phyloP scores from a whole-genome alignment of 2,888 invertebrate species.

The Drosophila setosimentum region DNA sequence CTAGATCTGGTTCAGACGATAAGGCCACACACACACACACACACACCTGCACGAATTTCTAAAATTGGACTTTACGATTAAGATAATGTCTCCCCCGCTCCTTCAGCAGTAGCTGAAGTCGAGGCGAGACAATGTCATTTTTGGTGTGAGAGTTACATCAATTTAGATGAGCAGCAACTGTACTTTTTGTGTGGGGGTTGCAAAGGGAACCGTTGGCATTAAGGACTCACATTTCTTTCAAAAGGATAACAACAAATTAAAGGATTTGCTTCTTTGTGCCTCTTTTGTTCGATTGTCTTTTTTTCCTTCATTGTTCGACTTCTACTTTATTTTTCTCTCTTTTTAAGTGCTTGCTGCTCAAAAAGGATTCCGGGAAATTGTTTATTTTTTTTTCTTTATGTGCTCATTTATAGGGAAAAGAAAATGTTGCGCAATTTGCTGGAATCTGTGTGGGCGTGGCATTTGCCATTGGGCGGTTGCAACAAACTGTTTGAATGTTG shows the following conservation, averaged over 20 bases:
- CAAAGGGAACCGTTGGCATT: slow-evolving; percentile 26
- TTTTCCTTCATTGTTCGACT: slow-evolving; percentile 36
- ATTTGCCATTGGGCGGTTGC: slow-evolving; percentile 23
- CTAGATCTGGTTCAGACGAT: slow-evolving; percentile 47
- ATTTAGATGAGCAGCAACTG: slow-evolving; percentile 46
- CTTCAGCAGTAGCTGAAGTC: slow-evolving; percentile 45
- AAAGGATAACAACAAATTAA: slow-evolving; percentile 74
- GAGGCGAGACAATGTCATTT: slow-evolving; percentile 51
- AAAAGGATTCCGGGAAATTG: slow-evolving; percentile 60
- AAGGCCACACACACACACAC: slow-evolving; percentile 45
- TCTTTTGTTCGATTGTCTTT: slow-evolving; percentile 41
- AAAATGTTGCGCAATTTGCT: slow-evolving; percentile 60
- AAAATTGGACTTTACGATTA: slow-evolving; percentile 65
- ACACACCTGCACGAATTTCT: slow-evolving; percentile 44
- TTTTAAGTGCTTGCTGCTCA: slow-evolving; percentile 27
- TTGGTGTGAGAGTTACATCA: slow-evolving; percentile 61
- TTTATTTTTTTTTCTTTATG: slow-evolving; percentile 51
- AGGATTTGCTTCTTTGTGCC: slow-evolving; percentile 63
- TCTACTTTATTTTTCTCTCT: slow-evolving; percentile 25
- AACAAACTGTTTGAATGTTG: slow-evolving; percentile 14
- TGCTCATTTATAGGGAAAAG: slow-evolving; percentile 30
- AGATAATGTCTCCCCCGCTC: slow-evolving; percentile 28
- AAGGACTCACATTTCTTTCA: slow-evolving; percentile 60
- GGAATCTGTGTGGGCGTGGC: slow-evolving; percentile 47
- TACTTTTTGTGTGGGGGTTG: slow-evolving; percentile 23